Conservation (phyloP, 2,888 invertebrate species). For the Dynastes hyllus region DNA sequence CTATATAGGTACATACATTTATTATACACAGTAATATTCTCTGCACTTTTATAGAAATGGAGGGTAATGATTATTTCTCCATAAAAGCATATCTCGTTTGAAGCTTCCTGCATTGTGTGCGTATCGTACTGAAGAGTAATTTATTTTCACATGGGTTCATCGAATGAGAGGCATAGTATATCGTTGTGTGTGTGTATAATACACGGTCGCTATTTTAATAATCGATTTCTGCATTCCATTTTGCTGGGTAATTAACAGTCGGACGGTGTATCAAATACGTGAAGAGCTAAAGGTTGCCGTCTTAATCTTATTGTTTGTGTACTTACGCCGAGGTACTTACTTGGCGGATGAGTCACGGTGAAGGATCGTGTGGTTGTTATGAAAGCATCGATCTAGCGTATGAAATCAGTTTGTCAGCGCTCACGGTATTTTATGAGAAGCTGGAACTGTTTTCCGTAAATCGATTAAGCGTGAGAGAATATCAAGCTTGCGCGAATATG, state of each 20-base stretch:
- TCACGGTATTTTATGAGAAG: not conserved
- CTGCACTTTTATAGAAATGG: no score
- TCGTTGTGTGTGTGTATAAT: no score
- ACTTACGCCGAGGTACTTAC: conserved; percentile 13
- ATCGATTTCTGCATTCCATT: conserved; percentile 42
- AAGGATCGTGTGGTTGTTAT: conserved; percentile 29
- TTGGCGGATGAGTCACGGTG: conserved; percentile 21
- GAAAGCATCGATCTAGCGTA: conserved; percentile 4
- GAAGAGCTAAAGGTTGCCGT: conserved; percentile 36
- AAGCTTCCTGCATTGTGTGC: no score
- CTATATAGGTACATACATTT: no score
- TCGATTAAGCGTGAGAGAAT: not conserved
- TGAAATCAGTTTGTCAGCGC: not conserved
- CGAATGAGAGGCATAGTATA: not conserved
- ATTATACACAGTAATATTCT: no score
- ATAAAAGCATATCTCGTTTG: no score
- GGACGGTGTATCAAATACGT: conserved; percentile 38
- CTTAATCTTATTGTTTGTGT: conserved; percentile 35
- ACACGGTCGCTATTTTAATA: conserved; percentile 16
- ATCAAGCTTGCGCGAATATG: no score
- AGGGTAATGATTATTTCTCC: no score
- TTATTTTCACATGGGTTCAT: not conserved
- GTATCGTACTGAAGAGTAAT: not conserved
- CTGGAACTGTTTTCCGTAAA: not conserved
- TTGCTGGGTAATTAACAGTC: conserved; percentile 40